Conservation (phyloP, 2,888 invertebrate genomes). For the Tyria jacobaeae region DNA sequence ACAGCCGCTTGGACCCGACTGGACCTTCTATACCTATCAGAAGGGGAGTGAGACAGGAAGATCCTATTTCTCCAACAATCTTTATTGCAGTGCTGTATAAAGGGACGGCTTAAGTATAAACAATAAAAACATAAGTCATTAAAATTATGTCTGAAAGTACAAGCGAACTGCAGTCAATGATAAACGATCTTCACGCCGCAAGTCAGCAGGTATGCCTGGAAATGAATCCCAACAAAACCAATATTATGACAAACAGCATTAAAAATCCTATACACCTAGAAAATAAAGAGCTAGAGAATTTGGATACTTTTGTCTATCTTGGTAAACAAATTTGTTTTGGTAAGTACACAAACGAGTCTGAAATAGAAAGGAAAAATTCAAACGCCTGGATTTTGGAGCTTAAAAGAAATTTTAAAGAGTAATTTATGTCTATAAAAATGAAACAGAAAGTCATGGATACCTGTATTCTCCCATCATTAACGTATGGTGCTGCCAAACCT, state of each 20-base stretch:
- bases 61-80: slow-evolving; percentile 12
- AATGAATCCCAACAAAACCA: background rate
- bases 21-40: slow-evolving; percentile 7
- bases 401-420: no score
- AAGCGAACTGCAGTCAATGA: background rate
- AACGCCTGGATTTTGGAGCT: no score
- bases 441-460: no score
- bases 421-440: no score
- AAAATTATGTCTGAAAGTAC: background rate
- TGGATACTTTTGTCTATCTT: no score
- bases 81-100: slow-evolving; percentile 7
- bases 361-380: no score
- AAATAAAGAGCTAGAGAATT: no score
- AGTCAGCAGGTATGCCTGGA: background rate
- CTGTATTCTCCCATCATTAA: no score
- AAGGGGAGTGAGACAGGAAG: slow-evolving; percentile 15
- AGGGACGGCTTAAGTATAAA: background rate
- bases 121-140: background rate
- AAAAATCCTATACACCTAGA: background rate
- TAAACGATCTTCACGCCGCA: background rate
- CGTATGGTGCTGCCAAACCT: no score
- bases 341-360: no score
- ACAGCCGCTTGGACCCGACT: background rate
- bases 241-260: background rate
- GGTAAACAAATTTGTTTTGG: no score